Base-by-base conservation (phyloP, 2,888 invertebrate species). In the Hipparchia semele region DNA sequence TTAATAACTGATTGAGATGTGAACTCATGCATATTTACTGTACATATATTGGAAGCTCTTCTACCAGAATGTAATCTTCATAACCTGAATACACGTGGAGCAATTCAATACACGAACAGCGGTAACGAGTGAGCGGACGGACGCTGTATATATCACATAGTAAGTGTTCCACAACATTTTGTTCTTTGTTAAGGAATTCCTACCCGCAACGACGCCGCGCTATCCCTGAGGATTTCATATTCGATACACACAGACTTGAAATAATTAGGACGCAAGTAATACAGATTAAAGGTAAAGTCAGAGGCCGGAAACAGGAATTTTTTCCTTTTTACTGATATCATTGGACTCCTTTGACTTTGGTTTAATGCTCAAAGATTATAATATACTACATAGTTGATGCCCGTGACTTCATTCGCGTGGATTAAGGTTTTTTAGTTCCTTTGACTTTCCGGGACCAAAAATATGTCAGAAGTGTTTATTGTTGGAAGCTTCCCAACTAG, bases 91-190 rank as follows among this genome's bases (percentile, higher is more conserved):
- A 68, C 49, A n/a, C 46, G 51, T 58, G 6, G 6, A 59, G 68
- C 59, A 64, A 70, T 70, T 74, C 71, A 62, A 59, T 70, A 60
- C 59, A 72, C 67, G 68, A 59, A 67, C 68, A 59, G 49, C 23
- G 51, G 56, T 49, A 54, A 68, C 45, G 62, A 60, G 51, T 49
- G 68, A 61, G 70, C 64, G 60, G 58, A 65, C 68, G 58, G 64
- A 62, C 59, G 71, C 72, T 66, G 39, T 39, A 76, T 76, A 74
- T 71, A 76, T 76, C 74, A 72, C 64, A 60, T 56, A 45, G 59
- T 70, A 72, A 73, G 70, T 74, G 72, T 69, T 68, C 70, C 74
- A 70, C 65, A 72, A 72, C 71, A 76, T 76, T 76, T 76, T 74
- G 76, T 74, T 73, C 68, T 72, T 69, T 70, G 68, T 68, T 68